These are phyloP conservation scores for Amiota minor DNA, from an alignment of 2,888 invertebrate species.

Conservation along the genomic window DNA sequence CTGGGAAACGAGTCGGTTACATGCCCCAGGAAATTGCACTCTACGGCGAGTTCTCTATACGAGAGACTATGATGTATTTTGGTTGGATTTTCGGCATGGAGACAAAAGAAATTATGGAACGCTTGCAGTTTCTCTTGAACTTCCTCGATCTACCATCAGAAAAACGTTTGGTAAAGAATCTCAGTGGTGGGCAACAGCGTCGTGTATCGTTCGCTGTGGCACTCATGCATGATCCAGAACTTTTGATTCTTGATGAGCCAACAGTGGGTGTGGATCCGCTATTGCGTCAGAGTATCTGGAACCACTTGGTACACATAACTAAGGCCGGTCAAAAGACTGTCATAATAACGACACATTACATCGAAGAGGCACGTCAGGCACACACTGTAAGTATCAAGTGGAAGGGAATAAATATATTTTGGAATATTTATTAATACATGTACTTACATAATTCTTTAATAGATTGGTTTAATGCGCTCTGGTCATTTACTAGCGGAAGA, in stretches of 20 bases:
- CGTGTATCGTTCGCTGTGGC: slow-evolving; percentile 94
- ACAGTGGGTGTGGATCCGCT: slow-evolving; percentile 95
- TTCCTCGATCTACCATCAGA: slow-evolving; percentile 93
- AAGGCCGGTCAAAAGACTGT: slow-evolving; percentile 93
- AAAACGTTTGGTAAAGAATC: slow-evolving; percentile 84
- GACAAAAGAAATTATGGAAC: slow-evolving; percentile 84
- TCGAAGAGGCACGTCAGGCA: slow-evolving; percentile 94
- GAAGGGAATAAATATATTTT: background rate
- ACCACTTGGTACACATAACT: slow-evolving; percentile 91
- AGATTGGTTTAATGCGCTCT: slow-evolving; percentile 96
- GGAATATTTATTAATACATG: slow-evolving; percentile 35
- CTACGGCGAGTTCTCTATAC: slow-evolving; percentile 93
- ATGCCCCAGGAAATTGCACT: slow-evolving; percentile 96
- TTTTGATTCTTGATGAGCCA: slow-evolving; percentile 92
- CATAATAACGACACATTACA: slow-evolving; percentile 94
- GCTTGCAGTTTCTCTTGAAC: slow-evolving; percentile 88
- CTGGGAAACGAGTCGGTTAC: slow-evolving; percentile 95
- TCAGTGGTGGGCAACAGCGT: slow-evolving; percentile 92
- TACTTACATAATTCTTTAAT: slow-evolving; percentile 50
- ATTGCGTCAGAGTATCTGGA: slow-evolving; percentile 94
- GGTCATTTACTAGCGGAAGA: slow-evolving; percentile 93
- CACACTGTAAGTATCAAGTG: slow-evolving; percentile 80
- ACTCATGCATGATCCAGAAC: slow-evolving; percentile 92
- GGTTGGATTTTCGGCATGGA: slow-evolving; percentile 96
- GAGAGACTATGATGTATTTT: slow-evolving; percentile 96